Percentiles rank a stretch among this genome's conserved stretches.
Evolutionary conservation across 1,140 invertebrate species (phyloP).

Genomic region (Ctenoplectra terminalis): DNA sequence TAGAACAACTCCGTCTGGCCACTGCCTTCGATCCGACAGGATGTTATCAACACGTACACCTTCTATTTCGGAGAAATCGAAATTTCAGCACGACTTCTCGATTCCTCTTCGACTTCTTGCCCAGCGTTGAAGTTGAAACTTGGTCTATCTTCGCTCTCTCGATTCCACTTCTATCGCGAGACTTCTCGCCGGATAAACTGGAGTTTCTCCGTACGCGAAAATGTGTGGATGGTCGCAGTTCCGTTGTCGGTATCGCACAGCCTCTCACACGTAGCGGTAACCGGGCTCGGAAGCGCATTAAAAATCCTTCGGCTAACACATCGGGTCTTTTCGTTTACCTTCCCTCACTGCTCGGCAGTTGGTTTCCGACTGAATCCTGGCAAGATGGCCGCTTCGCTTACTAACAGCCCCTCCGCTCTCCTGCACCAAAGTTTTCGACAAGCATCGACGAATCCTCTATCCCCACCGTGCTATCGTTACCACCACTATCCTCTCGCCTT

Average conservation of each 20-base stretch:
- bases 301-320: constrained; percentile 80
- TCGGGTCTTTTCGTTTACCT: constrained; percentile 79
- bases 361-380: constrained; percentile 80
- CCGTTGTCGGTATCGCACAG: constrained; percentile 75
- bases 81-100: neutral
- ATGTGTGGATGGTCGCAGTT: constrained; percentile 63
- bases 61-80: neutral
- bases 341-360: constrained; percentile 82
- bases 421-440: neutral
- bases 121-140: constrained; percentile 22
- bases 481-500: neutral
- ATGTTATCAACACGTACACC: neutral
- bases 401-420: constrained; percentile 39
- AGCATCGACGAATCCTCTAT: constrained; percentile 9
- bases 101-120: constrained; percentile 10
- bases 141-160: constrained; percentile 30
- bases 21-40: constrained; percentile 5
- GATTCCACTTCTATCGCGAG: constrained; percentile 50
- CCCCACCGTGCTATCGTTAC: constrained; percentile 3
- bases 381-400: constrained; percentile 74
- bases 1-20: neutral
- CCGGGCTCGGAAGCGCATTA: constrained; percentile 81
- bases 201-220: constrained; percentile 63
- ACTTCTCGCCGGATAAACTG: constrained; percentile 62
- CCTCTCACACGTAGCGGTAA: constrained; percentile 76